Percentiles rank a stretch among this genome's conserved stretches.
Evolutionary conservation across 2,113 vertebrate genomes (phyloP).

Genomic region (Oreochromis aureus): DNA sequence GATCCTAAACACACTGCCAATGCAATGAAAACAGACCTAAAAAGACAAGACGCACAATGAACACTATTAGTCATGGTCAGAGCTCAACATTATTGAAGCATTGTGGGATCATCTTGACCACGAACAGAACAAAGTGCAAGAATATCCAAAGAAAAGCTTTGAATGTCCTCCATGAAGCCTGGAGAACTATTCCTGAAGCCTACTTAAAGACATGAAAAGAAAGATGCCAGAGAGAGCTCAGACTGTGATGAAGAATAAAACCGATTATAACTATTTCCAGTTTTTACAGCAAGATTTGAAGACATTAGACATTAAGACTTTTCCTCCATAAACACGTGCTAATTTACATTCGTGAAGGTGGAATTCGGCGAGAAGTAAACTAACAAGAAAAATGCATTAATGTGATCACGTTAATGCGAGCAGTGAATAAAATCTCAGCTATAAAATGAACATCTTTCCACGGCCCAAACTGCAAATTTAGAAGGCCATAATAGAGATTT

Average conservation of each 20-base stretch:
- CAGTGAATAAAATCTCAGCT: no score
- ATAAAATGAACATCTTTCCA: background rate
- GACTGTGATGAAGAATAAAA: background rate
- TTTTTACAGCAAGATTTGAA: background rate
- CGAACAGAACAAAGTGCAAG: background rate
- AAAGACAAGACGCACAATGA: rapidly evolving
- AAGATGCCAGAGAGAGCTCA: background rate
- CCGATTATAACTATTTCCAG: background rate
- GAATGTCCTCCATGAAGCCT: background rate
- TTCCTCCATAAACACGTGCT: background rate
- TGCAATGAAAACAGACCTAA: background rate
- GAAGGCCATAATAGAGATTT: background rate
- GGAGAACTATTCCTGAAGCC: rapidly evolving
- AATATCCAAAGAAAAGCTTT: background rate
- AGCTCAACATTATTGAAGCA: background rate
- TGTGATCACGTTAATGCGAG: background rate
- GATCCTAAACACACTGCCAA: rapidly evolving
- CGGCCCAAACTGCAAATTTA: background rate
- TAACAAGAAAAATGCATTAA: background rate
- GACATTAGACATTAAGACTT: background rate
- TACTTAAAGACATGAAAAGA: background rate
- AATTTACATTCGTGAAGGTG: background rate
- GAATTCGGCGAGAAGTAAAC: background rate
- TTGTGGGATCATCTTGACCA: background rate
- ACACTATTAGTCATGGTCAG: background rate